Evolutionary conservation across 2,113 vertebrate species (phyloP).

Genomic region (Terrapene triunguis): DNA sequence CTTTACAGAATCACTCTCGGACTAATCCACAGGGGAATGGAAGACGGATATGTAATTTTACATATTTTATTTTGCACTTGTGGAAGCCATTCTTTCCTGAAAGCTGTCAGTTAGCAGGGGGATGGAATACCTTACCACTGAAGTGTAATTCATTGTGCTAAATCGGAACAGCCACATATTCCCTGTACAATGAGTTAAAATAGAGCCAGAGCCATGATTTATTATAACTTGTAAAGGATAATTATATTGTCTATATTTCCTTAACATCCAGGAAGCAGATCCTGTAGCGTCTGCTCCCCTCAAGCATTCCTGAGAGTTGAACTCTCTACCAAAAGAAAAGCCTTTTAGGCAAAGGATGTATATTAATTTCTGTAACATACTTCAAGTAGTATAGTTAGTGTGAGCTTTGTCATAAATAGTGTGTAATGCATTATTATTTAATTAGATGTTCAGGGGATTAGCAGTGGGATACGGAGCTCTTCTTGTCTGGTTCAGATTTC

Average conservation of each 20-base stretch:
- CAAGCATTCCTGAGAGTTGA: background rate
- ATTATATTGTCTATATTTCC: background rate
- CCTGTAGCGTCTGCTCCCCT: background rate
- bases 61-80: background rate
- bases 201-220: background rate
- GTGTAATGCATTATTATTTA: rapidly evolving
- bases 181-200: background rate
- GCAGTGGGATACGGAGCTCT: background rate
- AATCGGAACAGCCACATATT: background rate
- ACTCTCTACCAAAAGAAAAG: background rate
- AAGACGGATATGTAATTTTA: background rate
- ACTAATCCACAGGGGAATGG: background rate
- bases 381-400: background rate
- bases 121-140: background rate
- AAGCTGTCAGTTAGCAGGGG: background rate
- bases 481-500: background rate
- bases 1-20: background rate
- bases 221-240: background rate
- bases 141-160: background rate
- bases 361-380: background rate
- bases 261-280: background rate
- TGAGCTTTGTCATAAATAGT: rapidly evolving
- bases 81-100: background rate
- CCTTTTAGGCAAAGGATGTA: background rate
- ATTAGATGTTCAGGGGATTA: background rate